A percentile compares a stretch with the other conserved stretches of the same genome.
Evolutionary conservation across 2,797 vertebrate species (phyloP).

Genomic region (Phaenicophaeus curvirostris): DNA sequence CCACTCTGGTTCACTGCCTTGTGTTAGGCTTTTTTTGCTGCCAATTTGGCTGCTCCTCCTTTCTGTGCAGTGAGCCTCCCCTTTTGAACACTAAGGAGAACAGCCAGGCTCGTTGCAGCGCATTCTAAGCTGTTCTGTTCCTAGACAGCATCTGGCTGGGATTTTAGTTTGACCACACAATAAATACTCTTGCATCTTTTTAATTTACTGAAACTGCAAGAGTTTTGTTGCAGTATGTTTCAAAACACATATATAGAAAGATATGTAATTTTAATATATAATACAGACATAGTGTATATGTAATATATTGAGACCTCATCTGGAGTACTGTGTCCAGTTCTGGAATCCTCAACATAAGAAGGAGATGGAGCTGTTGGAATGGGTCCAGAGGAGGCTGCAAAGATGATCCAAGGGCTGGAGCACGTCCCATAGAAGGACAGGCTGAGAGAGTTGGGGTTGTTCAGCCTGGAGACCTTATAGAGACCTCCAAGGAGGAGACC

Average conservation of each 20-base stretch:
- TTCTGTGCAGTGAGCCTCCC: neutral
- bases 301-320: too few species aligned
- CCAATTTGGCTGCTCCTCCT: neutral
- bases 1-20: neutral
- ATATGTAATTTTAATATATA: neutral
- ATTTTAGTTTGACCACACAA: neutral
- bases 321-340: too few species aligned
- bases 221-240: neutral
- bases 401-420: too few species aligned
- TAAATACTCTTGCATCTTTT: neutral
- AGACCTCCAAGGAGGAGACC: too few species aligned
- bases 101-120: neutral
- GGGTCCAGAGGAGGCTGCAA: too few species aligned
- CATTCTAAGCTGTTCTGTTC: neutral
- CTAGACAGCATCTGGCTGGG: neutral
- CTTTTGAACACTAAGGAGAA: neutral
- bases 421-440: too few species aligned
- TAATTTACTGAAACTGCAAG: neutral
- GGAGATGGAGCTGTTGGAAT: too few species aligned
- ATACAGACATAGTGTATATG: too few species aligned
- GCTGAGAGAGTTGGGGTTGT: too few species aligned
- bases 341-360: too few species aligned
- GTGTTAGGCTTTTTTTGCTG: neutral
- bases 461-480: too few species aligned
- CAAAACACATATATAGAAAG: neutral